Evolutionary conservation across 2,113 vertebrate species (phyloP).

Genomic region (Paramisgurnus dabryanus): DNA sequence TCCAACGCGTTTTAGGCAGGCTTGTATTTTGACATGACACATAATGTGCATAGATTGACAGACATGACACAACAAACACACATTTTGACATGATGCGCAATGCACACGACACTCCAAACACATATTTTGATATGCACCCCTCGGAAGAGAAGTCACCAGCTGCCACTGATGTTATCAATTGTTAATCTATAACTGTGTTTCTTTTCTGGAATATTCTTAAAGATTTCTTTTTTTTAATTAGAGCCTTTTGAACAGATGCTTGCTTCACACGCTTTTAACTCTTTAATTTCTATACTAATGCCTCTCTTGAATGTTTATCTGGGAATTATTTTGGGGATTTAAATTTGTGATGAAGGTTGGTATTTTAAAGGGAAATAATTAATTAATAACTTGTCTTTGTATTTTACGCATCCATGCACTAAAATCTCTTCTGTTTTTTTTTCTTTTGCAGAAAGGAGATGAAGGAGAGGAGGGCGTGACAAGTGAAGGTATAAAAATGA

Average conservation of each 20-base stretch:
- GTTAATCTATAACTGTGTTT: not conserved
- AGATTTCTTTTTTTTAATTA: not conserved
- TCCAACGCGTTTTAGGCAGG: too few relatives aligned
- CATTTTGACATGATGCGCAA: too few relatives aligned
- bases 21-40: too few relatives aligned
- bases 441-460: constrained; percentile 83
- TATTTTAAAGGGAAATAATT: too few relatives aligned
- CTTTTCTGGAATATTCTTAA: constrained; percentile 31
- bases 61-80: too few relatives aligned
- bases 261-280: constrained; percentile 13
- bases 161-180: constrained; percentile 4
- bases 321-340: not conserved
- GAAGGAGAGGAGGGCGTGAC: constrained; percentile 95
- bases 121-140: too few relatives aligned
- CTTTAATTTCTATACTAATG: constrained; percentile 18
- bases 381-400: too few relatives aligned
- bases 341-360: not conserved
- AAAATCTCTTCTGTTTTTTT: not conserved
- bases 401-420: not conserved
- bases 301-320: constrained; percentile 18
- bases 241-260: not conserved
- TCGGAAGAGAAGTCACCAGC: not conserved
- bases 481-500: constrained; percentile 87
- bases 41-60: too few relatives aligned
- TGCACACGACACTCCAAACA: too few relatives aligned